Base-by-base conservation (phyloP, 2,888 invertebrate genomes). In the Chaetogeoica ovagalla region DNA sequence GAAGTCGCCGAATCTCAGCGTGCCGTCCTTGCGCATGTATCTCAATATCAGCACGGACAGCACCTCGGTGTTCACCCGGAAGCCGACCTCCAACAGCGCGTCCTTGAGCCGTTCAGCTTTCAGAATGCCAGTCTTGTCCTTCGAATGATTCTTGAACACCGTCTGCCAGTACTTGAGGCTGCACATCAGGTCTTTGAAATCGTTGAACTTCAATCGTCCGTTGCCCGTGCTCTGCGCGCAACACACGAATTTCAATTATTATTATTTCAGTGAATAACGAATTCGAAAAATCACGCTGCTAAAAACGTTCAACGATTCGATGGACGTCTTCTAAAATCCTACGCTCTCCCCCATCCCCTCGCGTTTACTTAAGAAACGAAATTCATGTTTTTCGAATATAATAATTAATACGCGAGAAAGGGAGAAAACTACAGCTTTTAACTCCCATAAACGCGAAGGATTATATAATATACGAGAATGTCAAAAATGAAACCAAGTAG, bases 11-110 rank as follows among this genome's bases (percentile, higher is more conserved):
- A 96, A 94, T 83, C 96, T 88, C 66, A 96, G 88, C 81, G 95
- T 96, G 60, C 96, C 96, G 86, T 96, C 96, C 86, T 96, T 96
- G 83, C 96, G 89, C 93, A 96, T 96, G 84, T 95, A 96, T 82
- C 95, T 89, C 83, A 96, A 88, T 82, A 95, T 92, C 13, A 96
- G 88, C 71, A 94, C 90, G 11, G 93, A 92, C 85, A 96, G 88
- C 48, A 94, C 93, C 82, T 94, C 93, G 82, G 94, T 93, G 84
- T 93, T 95, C 43, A 96, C 87, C 84, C 94, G 93, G 85, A 96
- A 96, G 6, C 96, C 90, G 21, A 96, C 93, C 87, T 96, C 95
- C 37, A 91, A 88, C 1, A 96, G 87, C 0, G 95, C 95, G 85
- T 96, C 95, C 52, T 93, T 88, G 76, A 96, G 87, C 82, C 94